Base-by-base conservation (phyloP, 2,113 vertebrate species). In the Hippocampus zosterae region DNA sequence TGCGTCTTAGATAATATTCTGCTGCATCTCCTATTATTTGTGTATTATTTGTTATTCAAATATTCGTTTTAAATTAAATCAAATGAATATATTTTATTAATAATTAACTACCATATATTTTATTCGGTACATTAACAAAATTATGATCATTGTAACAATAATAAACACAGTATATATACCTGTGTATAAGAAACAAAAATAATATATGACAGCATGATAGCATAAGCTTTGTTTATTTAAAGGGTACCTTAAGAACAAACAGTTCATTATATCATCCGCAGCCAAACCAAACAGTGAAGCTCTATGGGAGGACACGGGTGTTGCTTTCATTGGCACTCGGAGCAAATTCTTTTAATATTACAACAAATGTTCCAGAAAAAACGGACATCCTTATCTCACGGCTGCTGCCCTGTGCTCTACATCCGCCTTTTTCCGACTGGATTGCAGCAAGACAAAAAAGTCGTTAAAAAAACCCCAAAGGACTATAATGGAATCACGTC, bases 321-420 rank as follows among this genome's bases (percentile, higher is more conserved):
- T 87, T 84, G 78, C 67, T 73, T 80, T 72, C 57, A 60, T 52
- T 88, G 86, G 82, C 81, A 65, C 74, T 74, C 27, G 13, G 8
- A 78, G 55, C 62, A 78, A 68, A 88, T 88, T 84, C 79, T 78
- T 86, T 5, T 10, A 25, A 2, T 25, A 46, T 74, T 55, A 46
- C 6, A 65, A 55, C 57, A 74, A 50, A 56, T 62, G 29, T 79
- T 70, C 55, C 72, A 65, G 63, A 70, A 48, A 50, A 53, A 42
- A 50, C 15, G 6, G 1, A 65, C 70, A 44, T 56, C 52, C 67
- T 18, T 81, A 75, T 78, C 73, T 64, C 52, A 9, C 23, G 61
- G 41, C 42, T 19, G 21, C 1, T 55, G 33, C 13, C 5, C 11
- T 1, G 16, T 42, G 19, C 27, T 50, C 41, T 10, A 25, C 5